A percentile compares a stretch with the other conserved stretches of the same genome.
Conservation (phyloP, 2,113 vertebrate species). For the Syrmaticus mikado region DNA sequence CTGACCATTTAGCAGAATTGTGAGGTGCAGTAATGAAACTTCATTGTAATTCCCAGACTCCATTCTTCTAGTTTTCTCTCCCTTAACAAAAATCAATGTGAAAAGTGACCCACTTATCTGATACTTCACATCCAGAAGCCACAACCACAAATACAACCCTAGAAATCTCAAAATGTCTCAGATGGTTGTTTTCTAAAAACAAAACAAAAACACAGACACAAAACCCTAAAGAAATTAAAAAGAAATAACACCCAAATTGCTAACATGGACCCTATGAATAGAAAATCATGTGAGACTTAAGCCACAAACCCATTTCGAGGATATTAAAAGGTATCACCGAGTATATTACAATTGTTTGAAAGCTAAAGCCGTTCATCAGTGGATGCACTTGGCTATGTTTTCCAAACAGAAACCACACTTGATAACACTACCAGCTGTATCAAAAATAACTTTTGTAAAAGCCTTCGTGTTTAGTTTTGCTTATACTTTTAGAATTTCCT, state of each 20-base stretch:
- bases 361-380: background rate
- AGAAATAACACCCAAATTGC: background rate
- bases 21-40: background rate
- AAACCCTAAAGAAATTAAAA: background rate
- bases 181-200: background rate
- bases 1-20: background rate
- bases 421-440: background rate
- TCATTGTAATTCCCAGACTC: background rate
- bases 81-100: slow-evolving; percentile 33
- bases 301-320: background rate
- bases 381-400: background rate
- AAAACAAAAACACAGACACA: too few species aligned
- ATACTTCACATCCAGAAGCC: background rate
- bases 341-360: background rate
- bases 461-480: background rate
- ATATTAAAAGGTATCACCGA: background rate
- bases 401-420: slow-evolving; percentile 21
- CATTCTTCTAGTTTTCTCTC: slow-evolving; percentile 10
- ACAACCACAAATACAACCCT: background rate
- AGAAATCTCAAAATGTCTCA: slow-evolving; percentile 2
- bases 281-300: background rate
- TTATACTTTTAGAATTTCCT: background rate
- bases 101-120: background rate
- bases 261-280: background rate
- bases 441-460: background rate